phyloP scores from a whole-genome alignment of 2,888 invertebrate species.

The Apoderus coryli region DNA sequence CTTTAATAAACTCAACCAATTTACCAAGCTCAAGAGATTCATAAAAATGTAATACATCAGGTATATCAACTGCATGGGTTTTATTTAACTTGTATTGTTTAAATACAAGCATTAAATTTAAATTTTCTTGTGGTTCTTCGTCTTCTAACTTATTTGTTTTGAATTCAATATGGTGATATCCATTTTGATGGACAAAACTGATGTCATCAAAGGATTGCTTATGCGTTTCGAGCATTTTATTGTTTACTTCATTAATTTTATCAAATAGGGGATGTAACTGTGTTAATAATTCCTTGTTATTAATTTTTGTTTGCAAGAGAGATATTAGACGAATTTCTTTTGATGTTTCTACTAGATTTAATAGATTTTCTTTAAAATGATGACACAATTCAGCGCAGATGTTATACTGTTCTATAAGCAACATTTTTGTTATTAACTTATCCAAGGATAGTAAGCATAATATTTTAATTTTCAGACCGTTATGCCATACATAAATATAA shows the following conservation, averaged over 20 bases:
- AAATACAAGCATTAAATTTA: no score
- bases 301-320: slow-evolving; percentile 38
- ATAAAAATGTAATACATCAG: slow-evolving; percentile 23
- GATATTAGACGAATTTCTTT: slow-evolving; percentile 39
- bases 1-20: slow-evolving; percentile 20
- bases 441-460: slow-evolving; percentile 44
- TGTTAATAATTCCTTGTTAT: slow-evolving; percentile 22
- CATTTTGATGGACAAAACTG: no score
- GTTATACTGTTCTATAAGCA: slow-evolving; percentile 43
- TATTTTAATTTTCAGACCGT: slow-evolving; percentile 40
- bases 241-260: slow-evolving; percentile 27
- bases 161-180: no score
- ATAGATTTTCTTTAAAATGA: slow-evolving; percentile 38
- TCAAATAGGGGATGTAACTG: slow-evolving; percentile 18
- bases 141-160: no score
- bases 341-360: slow-evolving; percentile 33
- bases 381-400: slow-evolving; percentile 46
- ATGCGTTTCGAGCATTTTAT: no score
- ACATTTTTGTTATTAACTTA: slow-evolving; percentile 44
- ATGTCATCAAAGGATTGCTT: no score
- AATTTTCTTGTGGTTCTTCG: no score
- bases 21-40: slow-evolving; percentile 18
- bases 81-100: slow-evolving; percentile 31
- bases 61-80: slow-evolving; percentile 26
- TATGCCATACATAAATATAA: slow-evolving; percentile 48